These are phyloP conservation scores for Cosmia pyralina DNA, from an alignment of 2,888 invertebrate genomes.

Conservation along the genomic window DNA sequence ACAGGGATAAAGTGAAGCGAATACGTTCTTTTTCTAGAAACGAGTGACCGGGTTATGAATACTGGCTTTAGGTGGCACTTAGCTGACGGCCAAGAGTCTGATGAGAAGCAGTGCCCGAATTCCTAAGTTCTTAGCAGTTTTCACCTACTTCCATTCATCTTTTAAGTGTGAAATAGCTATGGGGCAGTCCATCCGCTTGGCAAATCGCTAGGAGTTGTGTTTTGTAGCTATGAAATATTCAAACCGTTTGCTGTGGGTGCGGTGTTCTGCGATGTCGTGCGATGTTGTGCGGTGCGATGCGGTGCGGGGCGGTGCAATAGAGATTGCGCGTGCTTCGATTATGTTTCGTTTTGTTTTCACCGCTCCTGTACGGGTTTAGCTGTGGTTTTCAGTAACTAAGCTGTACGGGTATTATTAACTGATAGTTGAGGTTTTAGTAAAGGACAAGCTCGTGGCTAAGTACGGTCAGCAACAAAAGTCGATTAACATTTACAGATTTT, in stretches of 20 bases:
- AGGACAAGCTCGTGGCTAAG: too few species aligned
- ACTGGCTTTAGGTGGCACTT: neutral
- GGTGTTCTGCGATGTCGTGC: too few species aligned
- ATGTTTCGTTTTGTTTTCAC: slow-evolving; percentile 43
- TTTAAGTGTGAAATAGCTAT: slow-evolving; percentile 16
- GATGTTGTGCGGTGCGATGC: too few species aligned
- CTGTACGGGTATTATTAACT: neutral
- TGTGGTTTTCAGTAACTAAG: slow-evolving; percentile 21
- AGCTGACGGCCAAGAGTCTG: neutral
- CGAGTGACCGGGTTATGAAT: too few species aligned
- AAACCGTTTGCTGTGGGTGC: slow-evolving; percentile 61
- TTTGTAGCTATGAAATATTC: slow-evolving; percentile 73
- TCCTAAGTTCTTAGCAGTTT: neutral
- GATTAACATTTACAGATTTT: too few species aligned
- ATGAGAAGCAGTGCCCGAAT: too few species aligned
- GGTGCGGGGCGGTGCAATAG: neutral
- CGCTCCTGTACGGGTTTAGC: slow-evolving; percentile 5
- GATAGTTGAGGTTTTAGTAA: slow-evolving; percentile 3
- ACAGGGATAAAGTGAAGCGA: neutral
- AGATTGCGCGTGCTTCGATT: slow-evolving; percentile 47
- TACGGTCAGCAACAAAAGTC: too few species aligned
- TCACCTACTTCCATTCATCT: slow-evolving; percentile 40
- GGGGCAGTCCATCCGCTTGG: slow-evolving; percentile 44
- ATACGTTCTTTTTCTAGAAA: neutral
- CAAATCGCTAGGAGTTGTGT: slow-evolving; percentile 59